Percentiles rank a stretch among this genome's conserved stretches.
Conservation (phyloP, 2,113 vertebrate genomes). For the Heterotis niloticus region DNA sequence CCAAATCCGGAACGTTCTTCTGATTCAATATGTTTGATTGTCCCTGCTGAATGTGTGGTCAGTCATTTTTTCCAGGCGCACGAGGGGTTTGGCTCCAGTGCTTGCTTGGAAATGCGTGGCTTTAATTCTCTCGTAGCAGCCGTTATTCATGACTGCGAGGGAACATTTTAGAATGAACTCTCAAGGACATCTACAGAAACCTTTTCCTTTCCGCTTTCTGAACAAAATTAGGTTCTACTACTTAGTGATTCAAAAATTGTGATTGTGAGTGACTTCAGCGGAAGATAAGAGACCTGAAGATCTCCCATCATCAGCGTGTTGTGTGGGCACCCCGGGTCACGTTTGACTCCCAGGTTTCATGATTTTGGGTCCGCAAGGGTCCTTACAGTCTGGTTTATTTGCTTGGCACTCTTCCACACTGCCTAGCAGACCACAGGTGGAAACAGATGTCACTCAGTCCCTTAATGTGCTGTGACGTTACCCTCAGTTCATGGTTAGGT, state of each 20-base stretch:
- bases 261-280: not conserved
- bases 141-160: no score
- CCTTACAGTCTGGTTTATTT: not conserved
- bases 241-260: not conserved
- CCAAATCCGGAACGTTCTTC: no score
- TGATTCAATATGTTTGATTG: no score
- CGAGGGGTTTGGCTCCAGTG: no score
- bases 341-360: not conserved
- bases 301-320: not conserved
- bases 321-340: not conserved
- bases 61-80: no score
- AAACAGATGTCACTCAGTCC: constrained; percentile 3
- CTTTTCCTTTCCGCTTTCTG: not conserved
- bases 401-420: not conserved
- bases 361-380: no score
- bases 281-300: not conserved
- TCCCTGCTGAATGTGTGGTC: no score
- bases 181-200: not conserved
- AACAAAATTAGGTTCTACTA: not conserved
- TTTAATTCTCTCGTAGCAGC: no score
- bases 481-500: constrained; percentile 1
- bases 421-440: not conserved
- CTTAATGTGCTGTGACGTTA: constrained; percentile 8
- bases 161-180: not conserved
- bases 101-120: no score